Conservation (phyloP, 2,888 invertebrate species). For the Drosophila imparisetae region DNA sequence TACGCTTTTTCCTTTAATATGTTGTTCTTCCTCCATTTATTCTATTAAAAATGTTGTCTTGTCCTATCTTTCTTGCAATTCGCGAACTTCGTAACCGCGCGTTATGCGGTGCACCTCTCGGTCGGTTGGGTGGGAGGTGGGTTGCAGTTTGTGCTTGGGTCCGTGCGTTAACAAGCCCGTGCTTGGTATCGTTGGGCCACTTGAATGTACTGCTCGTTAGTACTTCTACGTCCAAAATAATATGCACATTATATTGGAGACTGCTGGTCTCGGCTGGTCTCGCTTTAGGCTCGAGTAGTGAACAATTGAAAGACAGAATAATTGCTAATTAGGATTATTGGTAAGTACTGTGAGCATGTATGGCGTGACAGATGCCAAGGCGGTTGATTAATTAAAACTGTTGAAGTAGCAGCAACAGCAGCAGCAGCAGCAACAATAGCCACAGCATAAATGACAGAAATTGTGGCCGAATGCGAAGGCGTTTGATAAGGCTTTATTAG, state of each 20-base stretch:
- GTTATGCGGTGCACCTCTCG: too few relatives aligned
- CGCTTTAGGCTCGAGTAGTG: conserved; percentile 20
- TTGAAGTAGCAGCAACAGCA: background rate
- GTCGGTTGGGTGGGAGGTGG: too few relatives aligned
- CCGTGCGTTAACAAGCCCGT: too few relatives aligned
- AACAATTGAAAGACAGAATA: conserved; percentile 14
- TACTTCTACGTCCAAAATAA: too few relatives aligned
- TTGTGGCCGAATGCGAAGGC: conserved; percentile 21
- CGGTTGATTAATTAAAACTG: conserved; percentile 38
- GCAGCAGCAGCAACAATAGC: background rate
- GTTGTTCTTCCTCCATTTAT: too few relatives aligned
- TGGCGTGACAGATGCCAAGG: background rate
- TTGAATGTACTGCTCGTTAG: too few relatives aligned
- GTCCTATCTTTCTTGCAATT: too few relatives aligned
- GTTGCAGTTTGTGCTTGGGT: too few relatives aligned
- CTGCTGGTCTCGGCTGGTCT: conserved; percentile 9
- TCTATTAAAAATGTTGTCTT: too few relatives aligned
- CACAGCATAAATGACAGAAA: conserved; percentile 6
- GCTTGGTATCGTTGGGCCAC: too few relatives aligned
- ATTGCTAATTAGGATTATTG: conserved; percentile 51
- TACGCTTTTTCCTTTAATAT: too few relatives aligned
- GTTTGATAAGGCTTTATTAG: conserved; percentile 35
- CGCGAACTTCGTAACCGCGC: too few relatives aligned
- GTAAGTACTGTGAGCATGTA: background rate
- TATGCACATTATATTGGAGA: conserved; percentile 8